Base-by-base conservation (phyloP, 2,797 vertebrate genomes). In the Enteromius radiatus region DNA sequence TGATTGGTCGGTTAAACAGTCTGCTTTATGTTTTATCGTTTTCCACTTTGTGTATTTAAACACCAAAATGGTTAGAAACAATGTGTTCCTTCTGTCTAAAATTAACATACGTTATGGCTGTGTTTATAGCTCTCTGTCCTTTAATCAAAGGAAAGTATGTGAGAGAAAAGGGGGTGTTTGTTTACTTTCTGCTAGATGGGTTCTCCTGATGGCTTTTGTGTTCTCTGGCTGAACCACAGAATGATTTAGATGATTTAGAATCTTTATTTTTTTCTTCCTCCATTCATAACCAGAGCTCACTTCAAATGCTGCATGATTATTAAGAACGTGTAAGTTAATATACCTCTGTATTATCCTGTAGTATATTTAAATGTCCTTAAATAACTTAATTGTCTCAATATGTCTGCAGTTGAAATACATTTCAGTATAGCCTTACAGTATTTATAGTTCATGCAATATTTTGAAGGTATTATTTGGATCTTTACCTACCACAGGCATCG, bases 1-100 rank as follows among this genome's bases (percentile, higher is more conserved):
- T 86, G 80, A 81, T 75, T 69, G 71, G 65, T 54, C 45, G 70
- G 84, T 80, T 79, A 83, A 85, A 78, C 63, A 87, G 86, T 71
- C 59, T 63, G 64, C 73, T 84, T 77, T 65, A 69, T 45, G 78
- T 67, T 76, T 41, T 74, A 64, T 54, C 0, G 31, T 65, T 23
- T 49, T 59, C 56, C 41, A 28, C 41, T 54, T 82, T 64, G 41
- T 52, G 45, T 67, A 78, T 52, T 67, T 78, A 47, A 49, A 67
- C 41, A 52, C 23, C 15, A 63, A 31, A 77, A n/a, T 26, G 4
- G 0, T 9, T 74, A 38, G 23, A 71, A 81, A 56, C 33, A 54
- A 28, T 65, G 49, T 43, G n/a, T 21, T 52, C 31, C 15, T 54
- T 77, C 71, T 83, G 52, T 45, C 64, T 77, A 45, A 77, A 76